Percentiles rank a stretch among this genome's conserved stretches.
These are phyloP conservation scores for Oscheius sp. DNA, from an alignment of 2,888 invertebrate species.

Conservation along the genomic window DNA sequence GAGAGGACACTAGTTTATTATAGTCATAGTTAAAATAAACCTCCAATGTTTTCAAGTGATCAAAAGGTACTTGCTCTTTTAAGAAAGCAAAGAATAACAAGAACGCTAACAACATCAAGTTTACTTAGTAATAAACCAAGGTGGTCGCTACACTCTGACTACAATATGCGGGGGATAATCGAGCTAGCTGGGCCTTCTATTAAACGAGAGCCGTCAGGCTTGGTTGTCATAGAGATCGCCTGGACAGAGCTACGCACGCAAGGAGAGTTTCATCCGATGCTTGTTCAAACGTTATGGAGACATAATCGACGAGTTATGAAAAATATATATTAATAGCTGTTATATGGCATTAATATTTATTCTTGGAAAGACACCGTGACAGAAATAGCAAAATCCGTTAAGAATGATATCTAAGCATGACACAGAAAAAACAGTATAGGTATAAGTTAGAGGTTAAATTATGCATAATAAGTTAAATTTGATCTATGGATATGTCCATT, in stretches of 20 bases:
- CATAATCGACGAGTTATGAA: too few relatives aligned
- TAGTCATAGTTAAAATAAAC: too few relatives aligned
- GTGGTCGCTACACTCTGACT: too few relatives aligned
- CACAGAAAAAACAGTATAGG: not conserved
- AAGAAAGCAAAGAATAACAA: too few relatives aligned
- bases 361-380: not conserved
- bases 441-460: not conserved
- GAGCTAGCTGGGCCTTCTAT: conserved; percentile 22
- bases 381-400: not conserved
- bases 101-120: too few relatives aligned
- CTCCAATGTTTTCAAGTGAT: too few relatives aligned
- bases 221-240: conserved; percentile 17
- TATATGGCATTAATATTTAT: not conserved
- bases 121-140: too few relatives aligned
- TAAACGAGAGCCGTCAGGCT: conserved; percentile 23
- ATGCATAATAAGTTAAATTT: not conserved
- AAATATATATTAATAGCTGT: not conserved
- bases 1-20: too few relatives aligned
- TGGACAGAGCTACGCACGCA: conserved; percentile 14
- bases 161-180: conserved; percentile 10
- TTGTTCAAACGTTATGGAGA: not conserved
- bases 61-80: too few relatives aligned
- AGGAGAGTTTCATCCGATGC: not conserved
- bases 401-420: not conserved
- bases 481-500: too few relatives aligned